phyloP scores from a whole-genome alignment of 2,113 vertebrate genomes.

The Menidia beryllina region DNA sequence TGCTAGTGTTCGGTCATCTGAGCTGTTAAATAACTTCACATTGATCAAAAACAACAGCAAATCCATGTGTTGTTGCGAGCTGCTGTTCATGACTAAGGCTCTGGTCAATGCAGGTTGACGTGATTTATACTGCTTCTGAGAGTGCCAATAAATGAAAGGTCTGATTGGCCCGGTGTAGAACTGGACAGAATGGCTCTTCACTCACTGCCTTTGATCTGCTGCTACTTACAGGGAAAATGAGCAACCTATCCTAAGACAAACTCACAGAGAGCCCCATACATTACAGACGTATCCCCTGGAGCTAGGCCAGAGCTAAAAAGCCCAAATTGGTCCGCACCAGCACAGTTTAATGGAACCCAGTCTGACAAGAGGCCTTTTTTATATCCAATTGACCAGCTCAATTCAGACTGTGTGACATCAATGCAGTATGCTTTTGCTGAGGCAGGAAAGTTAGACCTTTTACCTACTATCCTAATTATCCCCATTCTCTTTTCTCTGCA shows the following conservation, averaged over 20 bases:
- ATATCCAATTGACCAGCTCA: slow-evolving; percentile 69
- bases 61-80: slow-evolving; percentile 83
- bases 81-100: slow-evolving; percentile 78
- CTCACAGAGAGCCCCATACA: slow-evolving; percentile 66
- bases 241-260: slow-evolving; percentile 58
- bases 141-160: slow-evolving; percentile 80
- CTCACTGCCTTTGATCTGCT: slow-evolving; percentile 72
- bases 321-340: slow-evolving; percentile 61
- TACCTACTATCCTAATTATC: slow-evolving; percentile 63
- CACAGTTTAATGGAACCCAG: slow-evolving; percentile 66
- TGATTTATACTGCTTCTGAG: slow-evolving; percentile 81
- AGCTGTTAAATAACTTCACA: slow-evolving; percentile 81
- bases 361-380: slow-evolving; percentile 70
- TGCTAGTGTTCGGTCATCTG: slow-evolving; percentile 64
- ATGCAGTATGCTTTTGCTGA: slow-evolving; percentile 65
- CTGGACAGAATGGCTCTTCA: slow-evolving; percentile 68
- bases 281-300: slow-evolving; percentile 69
- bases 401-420: slow-evolving; percentile 55
- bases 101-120: slow-evolving; percentile 77
- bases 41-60: slow-evolving; percentile 84
- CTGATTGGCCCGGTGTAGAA: slow-evolving; percentile 76
- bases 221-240: slow-evolving; percentile 70
- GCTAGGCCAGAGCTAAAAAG: slow-evolving; percentile 71
- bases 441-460: slow-evolving; percentile 61
- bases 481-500: slow-evolving; percentile 43